phyloP scores from a whole-genome alignment of 2,113 vertebrate genomes.

The Neoarius graeffei region DNA sequence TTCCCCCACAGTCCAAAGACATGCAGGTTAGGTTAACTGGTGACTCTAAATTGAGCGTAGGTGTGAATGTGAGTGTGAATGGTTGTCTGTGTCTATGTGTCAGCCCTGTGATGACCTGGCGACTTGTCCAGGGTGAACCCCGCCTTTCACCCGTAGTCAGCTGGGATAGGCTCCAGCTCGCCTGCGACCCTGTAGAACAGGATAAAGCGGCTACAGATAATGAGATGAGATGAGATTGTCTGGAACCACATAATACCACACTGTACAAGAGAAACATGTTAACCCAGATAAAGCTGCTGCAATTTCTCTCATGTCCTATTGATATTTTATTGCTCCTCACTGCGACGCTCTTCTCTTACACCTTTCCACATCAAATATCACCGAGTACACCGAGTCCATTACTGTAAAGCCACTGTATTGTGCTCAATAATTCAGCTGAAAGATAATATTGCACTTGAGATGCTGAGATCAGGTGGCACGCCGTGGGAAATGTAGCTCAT shows the following conservation, averaged over 20 bases:
- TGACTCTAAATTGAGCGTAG: no score
- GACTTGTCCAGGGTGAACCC: no score
- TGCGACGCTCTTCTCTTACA: not conserved
- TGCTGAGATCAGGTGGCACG: slow-evolving; percentile 18
- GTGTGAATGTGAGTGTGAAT: no score
- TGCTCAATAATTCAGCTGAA: slow-evolving; percentile 49
- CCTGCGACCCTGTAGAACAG: no score
- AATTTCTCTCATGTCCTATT: not conserved
- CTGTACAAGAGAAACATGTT: not conserved
- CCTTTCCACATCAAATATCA: not conserved
- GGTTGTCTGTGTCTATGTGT: no score
- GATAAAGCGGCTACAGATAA: no score
- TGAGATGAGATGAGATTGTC: no score
- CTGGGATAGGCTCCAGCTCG: no score
- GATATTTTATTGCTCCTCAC: not conserved
- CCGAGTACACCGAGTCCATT: not conserved
- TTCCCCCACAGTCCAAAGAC: no score
- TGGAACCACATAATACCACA: not conserved
- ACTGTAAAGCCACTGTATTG: not conserved
- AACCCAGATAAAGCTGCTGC: not conserved
- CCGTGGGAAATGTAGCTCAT: slow-evolving; percentile 36
- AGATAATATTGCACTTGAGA: slow-evolving; percentile 33
- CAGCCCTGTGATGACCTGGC: no score
- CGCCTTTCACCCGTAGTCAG: no score
- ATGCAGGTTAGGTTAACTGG: no score